Conservation (phyloP, 2,797 vertebrate species). For the Pangasius djambal region DNA sequence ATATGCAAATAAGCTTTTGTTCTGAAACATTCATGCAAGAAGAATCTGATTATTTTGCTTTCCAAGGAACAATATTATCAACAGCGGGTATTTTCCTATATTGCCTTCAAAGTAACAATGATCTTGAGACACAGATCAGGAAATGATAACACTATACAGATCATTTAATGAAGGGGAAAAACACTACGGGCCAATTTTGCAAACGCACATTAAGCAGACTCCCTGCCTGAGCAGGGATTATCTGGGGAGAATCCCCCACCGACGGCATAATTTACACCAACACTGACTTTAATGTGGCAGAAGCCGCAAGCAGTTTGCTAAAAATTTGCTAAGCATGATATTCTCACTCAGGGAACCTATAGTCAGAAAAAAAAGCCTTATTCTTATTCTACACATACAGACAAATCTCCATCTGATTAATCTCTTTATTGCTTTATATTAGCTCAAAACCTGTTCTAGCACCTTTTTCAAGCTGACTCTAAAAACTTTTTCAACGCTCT, state of each 20-base stretch:
- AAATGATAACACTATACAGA: conserved; percentile 6
- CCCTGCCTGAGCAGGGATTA: conserved; percentile 30
- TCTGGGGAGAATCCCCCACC: conserved; percentile 24
- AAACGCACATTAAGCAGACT: conserved; percentile 16
- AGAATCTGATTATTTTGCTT: background rate
- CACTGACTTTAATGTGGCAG: background rate
- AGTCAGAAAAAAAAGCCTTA: background rate
- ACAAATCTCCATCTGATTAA: background rate
- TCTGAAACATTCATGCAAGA: background rate
- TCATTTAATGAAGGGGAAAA: conserved; percentile 25
- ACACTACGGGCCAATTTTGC: conserved; percentile 28
- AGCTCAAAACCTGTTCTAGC: background rate
- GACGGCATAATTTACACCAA: conserved; percentile 8
- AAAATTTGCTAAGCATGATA: background rate
- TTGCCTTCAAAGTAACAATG: background rate
- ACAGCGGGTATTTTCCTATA: background rate
- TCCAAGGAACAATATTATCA: background rate
- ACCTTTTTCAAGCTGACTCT: background rate
- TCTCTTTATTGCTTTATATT: background rate
- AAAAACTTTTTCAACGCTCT: background rate
- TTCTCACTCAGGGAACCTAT: background rate
- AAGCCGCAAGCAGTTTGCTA: background rate
- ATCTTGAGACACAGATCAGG: background rate
- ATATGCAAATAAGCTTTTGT: background rate
- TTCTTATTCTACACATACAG: background rate